These are phyloP conservation scores for Eubasilissa splendida DNA, from an alignment of 2,888 invertebrate genomes.

Conservation along the genomic window DNA sequence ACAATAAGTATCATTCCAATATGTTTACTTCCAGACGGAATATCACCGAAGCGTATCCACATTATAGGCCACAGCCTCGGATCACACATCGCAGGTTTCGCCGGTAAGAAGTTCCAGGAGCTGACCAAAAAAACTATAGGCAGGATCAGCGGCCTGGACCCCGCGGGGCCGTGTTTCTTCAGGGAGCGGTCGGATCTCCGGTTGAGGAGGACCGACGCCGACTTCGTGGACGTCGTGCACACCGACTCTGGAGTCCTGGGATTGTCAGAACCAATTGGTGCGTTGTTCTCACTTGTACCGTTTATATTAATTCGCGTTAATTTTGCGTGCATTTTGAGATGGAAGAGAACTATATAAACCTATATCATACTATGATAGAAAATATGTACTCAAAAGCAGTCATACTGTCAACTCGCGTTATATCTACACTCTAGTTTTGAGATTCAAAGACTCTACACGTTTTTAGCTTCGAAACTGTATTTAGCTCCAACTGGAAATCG, in stretches of 20 bases:
- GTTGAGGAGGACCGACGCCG: constrained; percentile 45
- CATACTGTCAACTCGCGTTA: too few relatives aligned
- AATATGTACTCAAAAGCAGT: too few relatives aligned
- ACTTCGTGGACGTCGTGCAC: constrained; percentile 56
- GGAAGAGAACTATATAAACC: too few relatives aligned
- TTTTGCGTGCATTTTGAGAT: too few relatives aligned
- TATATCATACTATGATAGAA: too few relatives aligned
- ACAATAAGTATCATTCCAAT: background rate
- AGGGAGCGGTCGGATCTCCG: constrained; percentile 41
- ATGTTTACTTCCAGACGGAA: constrained; percentile 30
- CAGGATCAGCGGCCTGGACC: constrained; percentile 51
- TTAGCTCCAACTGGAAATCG: too few relatives aligned
- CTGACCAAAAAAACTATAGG: constrained; percentile 51
- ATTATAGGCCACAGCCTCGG: constrained; percentile 55
- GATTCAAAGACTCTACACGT: too few relatives aligned
- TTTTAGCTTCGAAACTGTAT: too few relatives aligned
- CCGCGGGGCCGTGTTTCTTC: constrained; percentile 58
- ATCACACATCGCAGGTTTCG: constrained; percentile 53
- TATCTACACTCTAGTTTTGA: too few relatives aligned
- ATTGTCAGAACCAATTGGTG: constrained; percentile 48
- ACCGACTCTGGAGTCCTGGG: constrained; percentile 48
- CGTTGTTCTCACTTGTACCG: background rate
- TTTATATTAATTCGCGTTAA: too few relatives aligned
- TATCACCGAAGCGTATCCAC: constrained; percentile 40
- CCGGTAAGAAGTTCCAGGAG: constrained; percentile 46